Evolutionary conservation across 1,140 invertebrate species (phyloP).

Genomic region (Drosophila carrolli): DNA sequence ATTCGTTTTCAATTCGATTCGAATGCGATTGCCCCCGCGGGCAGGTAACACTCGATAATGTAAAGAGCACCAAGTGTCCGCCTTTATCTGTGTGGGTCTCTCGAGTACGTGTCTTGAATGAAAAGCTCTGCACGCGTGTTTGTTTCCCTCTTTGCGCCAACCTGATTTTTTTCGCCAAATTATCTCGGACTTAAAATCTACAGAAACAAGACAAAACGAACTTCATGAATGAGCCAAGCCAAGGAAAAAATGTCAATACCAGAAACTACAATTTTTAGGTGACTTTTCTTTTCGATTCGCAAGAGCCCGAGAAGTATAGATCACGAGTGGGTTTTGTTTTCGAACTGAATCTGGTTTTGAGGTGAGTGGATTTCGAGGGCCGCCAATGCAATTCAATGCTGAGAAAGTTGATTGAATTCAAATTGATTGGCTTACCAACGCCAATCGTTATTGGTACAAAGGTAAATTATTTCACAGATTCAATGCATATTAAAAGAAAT

Average conservation of each 20-base stretch:
- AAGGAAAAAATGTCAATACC: slow-evolving; percentile 55
- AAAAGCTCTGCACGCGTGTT: slow-evolving; percentile 39
- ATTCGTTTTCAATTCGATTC: slow-evolving; percentile 22
- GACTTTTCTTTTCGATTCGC: slow-evolving; percentile 24
- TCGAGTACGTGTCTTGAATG: slow-evolving; percentile 75
- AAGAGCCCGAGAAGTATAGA: slow-evolving; percentile 18
- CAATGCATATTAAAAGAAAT: neutral
- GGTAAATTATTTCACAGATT: neutral
- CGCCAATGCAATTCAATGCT: slow-evolving; percentile 9
- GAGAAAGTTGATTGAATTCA: slow-evolving; percentile 20
- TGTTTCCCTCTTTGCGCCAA: slow-evolving; percentile 15
- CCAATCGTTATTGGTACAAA: neutral
- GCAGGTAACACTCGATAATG: slow-evolving; percentile 55
- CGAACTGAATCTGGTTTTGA: slow-evolving; percentile 6
- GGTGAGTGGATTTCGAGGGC: slow-evolving; percentile 8
- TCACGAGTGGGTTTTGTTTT: slow-evolving; percentile 31
- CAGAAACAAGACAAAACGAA: slow-evolving; percentile 47
- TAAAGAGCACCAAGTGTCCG: slow-evolving; percentile 43
- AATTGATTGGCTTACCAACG: too few relatives aligned
- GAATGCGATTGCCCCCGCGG: slow-evolving; percentile 23
- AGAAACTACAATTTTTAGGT: slow-evolving; percentile 25
- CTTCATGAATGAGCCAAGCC: slow-evolving; percentile 68
- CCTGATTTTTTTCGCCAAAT: slow-evolving; percentile 59
- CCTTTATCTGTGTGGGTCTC: slow-evolving; percentile 36
- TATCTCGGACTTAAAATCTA: slow-evolving; percentile 70